A percentile compares a stretch with the other conserved stretches of the same genome.
These are phyloP conservation scores for Cerastis leucographa DNA, from an alignment of 2,888 invertebrate genomes.

Conservation along the genomic window DNA sequence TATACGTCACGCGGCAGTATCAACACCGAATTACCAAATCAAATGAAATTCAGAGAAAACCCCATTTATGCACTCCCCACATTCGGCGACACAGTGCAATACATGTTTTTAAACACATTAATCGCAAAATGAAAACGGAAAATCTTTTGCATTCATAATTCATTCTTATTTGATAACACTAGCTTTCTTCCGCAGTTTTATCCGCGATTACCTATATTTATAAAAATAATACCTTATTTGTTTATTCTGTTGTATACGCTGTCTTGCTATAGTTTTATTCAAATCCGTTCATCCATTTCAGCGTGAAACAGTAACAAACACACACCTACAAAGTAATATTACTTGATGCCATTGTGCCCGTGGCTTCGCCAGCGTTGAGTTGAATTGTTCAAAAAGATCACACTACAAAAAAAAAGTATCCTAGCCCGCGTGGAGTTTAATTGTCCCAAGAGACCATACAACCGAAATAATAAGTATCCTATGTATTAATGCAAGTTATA, in stretches of 20 bases:
- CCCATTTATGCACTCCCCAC: conserved; percentile 24
- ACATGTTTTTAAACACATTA: conserved; percentile 48
- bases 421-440: neutral
- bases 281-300: neutral
- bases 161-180: neutral
- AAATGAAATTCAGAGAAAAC: conserved; percentile 40
- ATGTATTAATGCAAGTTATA: neutral
- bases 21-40: conserved; percentile 42
- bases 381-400: too few relatives aligned
- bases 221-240: neutral
- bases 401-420: too few relatives aligned
- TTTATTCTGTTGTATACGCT: neutral
- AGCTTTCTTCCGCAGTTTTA: neutral
- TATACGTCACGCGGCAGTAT: conserved; percentile 21
- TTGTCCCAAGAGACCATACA: neutral
- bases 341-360: neutral
- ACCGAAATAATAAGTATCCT: neutral
- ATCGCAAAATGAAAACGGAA: conserved; percentile 44
- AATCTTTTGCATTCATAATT: conserved; percentile 26
- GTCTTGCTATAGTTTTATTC: neutral
- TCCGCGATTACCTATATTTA: neutral
- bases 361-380: too few relatives aligned
- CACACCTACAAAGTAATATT: neutral
- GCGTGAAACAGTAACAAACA: neutral
- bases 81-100: conserved; percentile 19